phyloP scores from a whole-genome alignment of 1,140 invertebrate species.

The Panagrolaimus sp. region DNA sequence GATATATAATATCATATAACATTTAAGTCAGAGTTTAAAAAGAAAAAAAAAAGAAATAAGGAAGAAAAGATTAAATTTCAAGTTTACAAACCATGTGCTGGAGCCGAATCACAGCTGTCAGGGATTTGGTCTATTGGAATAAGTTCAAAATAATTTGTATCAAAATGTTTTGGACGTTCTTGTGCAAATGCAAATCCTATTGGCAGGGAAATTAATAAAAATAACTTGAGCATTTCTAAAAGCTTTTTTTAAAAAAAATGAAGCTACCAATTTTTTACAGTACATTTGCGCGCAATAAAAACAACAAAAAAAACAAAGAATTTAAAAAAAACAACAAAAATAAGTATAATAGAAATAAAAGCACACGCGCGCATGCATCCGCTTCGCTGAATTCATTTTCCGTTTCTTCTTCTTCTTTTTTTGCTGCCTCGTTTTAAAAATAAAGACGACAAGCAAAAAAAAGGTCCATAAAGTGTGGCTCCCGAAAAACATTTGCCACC shows the following conservation, averaged over 20 bases:
- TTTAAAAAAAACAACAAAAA: no score
- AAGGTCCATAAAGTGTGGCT: no score
- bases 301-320: no score
- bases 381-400: no score
- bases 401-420: no score
- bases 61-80: neutral
- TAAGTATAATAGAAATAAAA: no score
- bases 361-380: no score
- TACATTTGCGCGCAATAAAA: no score
- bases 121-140: constrained; percentile 1
- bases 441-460: no score
- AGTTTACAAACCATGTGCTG: neutral
- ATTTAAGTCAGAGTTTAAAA: neutral
- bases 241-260: neutral
- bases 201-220: constrained; percentile 8
- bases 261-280: no score
- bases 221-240: constrained; percentile 12
- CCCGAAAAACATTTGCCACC: no score
- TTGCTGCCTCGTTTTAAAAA: no score
- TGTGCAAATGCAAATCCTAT: neutral
- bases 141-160: constrained; percentile 1
- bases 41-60: neutral
- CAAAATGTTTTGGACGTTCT: constrained; percentile 7
- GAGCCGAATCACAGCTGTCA: neutral
- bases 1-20: constrained; percentile 10